Evolutionary conservation across 2,888 invertebrate species (phyloP), one percentile per base, ranked within the genome.

Genomic region (Boloria selene): DNA sequence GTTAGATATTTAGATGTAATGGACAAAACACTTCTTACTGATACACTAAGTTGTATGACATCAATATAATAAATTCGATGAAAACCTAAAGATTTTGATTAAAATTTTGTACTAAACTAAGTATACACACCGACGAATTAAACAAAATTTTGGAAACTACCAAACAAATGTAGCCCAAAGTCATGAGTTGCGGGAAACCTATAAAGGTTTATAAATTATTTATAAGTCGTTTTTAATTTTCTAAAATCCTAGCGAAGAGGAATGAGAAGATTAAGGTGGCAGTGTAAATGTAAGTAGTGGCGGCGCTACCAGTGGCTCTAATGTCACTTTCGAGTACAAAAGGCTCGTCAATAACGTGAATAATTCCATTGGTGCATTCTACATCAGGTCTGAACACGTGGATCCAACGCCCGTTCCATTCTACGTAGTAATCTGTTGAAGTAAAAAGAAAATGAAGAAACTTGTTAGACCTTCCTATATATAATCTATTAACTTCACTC

Each of bases 331-430:
- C 96, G 79, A 95, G 94, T 68, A 98, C 91, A 80, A 98, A 95
- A 5, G 98, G 98, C 74, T 94, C 94, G 82, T 98, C 98, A 80
- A 98, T 97, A 71, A 98, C 97, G 86, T 98, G 98, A 75, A 98
- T 98, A 75, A 98, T 96, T 61, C 98, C 98, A 83, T 98, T 98
- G 85, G 97, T 98, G 86, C 98, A 98, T 79, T 97, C 97, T 4
- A 99, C 97, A 85, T 99, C 98, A 26, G 98, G 97, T 72, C 98
- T 95, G 86, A 96, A 95, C 58, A 98, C 96, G 77, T 95, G 95
- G 77, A 97, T 96, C 93, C 95, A 95, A 81, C 95, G 95, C 70
- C 96, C 96, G 78, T 96, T 95, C 98, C 97, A 98, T 81, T 95
- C 95, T 69, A 98, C 95, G 79, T 94, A 94, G 90, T 96, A 97